Percentiles rank a stretch among this genome's conserved stretches.
phyloP scores from a whole-genome alignment of 2,797 vertebrate species.

The Acipenser ruthenus region DNA sequence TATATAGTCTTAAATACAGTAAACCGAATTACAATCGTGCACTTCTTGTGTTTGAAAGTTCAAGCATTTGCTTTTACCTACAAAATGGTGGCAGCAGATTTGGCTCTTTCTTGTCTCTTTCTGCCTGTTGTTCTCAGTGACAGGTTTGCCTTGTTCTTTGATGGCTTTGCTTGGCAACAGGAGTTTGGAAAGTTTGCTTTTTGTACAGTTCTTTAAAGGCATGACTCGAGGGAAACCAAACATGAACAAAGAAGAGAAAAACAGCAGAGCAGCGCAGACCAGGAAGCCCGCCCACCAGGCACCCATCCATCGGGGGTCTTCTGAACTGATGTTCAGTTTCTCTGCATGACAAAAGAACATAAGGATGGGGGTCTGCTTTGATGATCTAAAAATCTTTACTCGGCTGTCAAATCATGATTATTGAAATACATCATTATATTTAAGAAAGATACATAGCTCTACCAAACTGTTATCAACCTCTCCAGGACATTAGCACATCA shows the following conservation, averaged over 20 bases:
- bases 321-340: conserved; percentile 15
- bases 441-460: too few relatives aligned
- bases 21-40: too few relatives aligned
- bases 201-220: conserved; percentile 9
- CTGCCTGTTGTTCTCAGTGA: not conserved
- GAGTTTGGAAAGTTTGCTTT: conserved; percentile 9
- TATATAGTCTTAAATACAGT: too few relatives aligned
- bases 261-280: conserved; percentile 13
- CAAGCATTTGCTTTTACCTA: conserved; percentile 3
- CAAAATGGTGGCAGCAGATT: conserved; percentile 8
- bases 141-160: conserved; percentile 9
- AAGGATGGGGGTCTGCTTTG: not conserved
- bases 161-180: conserved; percentile 5
- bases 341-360: conserved; percentile 7
- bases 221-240: conserved; percentile 18
- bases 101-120: conserved; percentile 6
- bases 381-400: too few relatives aligned
- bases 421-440: too few relatives aligned
- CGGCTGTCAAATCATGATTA: too few relatives aligned
- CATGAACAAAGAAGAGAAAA: conserved; percentile 17
- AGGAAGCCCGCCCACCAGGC: conserved; percentile 20
- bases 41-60: too few relatives aligned
- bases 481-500: too few relatives aligned
- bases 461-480: too few relatives aligned
- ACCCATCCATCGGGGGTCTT: conserved; percentile 18